Evolutionary conservation across 2,797 vertebrate species (phyloP), one percentile per base, ranked within the genome.

Genomic region (Urocyon cinereoargenteus): DNA sequence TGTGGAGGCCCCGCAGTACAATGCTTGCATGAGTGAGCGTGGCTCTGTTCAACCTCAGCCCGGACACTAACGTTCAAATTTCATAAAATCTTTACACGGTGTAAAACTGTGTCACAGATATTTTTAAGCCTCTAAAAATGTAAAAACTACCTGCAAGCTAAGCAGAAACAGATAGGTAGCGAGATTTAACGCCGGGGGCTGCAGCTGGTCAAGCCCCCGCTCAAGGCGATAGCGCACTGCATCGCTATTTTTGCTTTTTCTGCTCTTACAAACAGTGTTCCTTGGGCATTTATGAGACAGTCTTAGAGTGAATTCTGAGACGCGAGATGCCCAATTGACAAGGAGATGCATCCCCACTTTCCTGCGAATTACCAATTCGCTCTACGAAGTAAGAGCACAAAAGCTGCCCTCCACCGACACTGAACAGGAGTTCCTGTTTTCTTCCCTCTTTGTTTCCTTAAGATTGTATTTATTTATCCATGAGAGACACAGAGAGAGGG

Each of bases 51-150:
- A 88, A 95, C 10, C 51, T 89, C 12, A 40, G 40, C 34, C 18
- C 45, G 45, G 45, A 53, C 59, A n/a, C 40, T 75, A 83, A 86
- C 61, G 64, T 36, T 83, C 77, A n/a, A 36, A 86, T 83, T 91
- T 72, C 34, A 87, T 57, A 26, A 49, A 78, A 72, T 45, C 59
- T 81, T 92, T 78, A 75, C 13, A 45, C 55, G 40, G 66, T 45
- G 15, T 22, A 86, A 86, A 57, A 57, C 9, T 45, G 91, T 91
- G 31, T 84, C 45, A 59, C 40, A 18, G 26, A 36, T 61, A 61
- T 78, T 59, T 89, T 45, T 22, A 75, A 90, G 31, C 51, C 59
- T 66, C 85, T 73, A 55, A 83, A 95, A 95, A 68, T 88, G n/a
- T 68, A 91, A 92, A 78, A 72, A 40, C 64, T 61, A 36, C 12